Conservation (phyloP, 2,797 vertebrate species). For the Crotalus adamanteus region DNA sequence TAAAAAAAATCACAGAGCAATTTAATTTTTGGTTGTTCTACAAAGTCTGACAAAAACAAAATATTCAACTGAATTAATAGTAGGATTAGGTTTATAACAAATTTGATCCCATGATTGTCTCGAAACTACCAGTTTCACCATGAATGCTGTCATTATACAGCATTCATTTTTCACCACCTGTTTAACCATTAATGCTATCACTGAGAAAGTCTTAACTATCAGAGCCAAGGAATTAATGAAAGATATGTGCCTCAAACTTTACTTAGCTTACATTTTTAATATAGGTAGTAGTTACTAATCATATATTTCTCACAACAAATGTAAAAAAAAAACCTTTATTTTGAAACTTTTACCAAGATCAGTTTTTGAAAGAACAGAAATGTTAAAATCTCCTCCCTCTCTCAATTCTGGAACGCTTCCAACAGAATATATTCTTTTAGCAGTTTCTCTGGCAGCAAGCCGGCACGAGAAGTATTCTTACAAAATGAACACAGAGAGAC, state of each 20-base stretch:
- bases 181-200: constrained; percentile 47
- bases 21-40: constrained; percentile 54
- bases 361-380: constrained; percentile 65
- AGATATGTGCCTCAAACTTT: background rate
- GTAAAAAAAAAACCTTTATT: constrained; percentile 25
- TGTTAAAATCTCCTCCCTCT: background rate
- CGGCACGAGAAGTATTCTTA: constrained; percentile 70
- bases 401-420: constrained; percentile 73
- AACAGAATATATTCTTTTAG: constrained; percentile 70
- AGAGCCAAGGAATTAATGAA: constrained; percentile 8
- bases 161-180: constrained; percentile 38
- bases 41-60: constrained; percentile 60
- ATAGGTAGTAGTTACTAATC: background rate
- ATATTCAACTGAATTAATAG: constrained; percentile 58
- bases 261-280: background rate
- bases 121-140: constrained; percentile 45
- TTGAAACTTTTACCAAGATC: constrained; percentile 73
- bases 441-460: constrained; percentile 76
- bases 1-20: constrained; percentile 44
- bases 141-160: background rate
- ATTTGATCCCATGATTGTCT: constrained; percentile 17
- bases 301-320: constrained; percentile 54
- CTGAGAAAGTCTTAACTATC: constrained; percentile 35
- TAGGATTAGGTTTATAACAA: constrained; percentile 50
- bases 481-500: constrained; percentile 66